Conservation (phyloP, 2,888 invertebrate genomes). For the Drosophila melanocephala region DNA sequence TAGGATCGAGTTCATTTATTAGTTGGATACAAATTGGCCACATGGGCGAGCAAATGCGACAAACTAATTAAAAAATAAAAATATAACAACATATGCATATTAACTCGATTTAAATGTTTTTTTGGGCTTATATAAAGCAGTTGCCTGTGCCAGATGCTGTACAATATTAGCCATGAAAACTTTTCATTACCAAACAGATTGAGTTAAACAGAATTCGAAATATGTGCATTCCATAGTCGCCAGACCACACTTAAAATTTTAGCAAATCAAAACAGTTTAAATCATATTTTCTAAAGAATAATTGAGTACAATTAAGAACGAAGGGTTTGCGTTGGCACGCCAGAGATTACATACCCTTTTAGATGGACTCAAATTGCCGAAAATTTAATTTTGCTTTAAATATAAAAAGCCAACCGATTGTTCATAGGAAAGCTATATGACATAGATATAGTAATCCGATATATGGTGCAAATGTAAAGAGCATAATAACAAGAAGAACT, state of each 20-base stretch:
- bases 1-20: slow-evolving; percentile 31
- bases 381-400: background rate
- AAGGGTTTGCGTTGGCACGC: background rate
- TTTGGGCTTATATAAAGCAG: slow-evolving; percentile 20
- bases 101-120: background rate
- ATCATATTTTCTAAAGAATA: background rate
- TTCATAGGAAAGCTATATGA: background rate
- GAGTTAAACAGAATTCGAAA: background rate
- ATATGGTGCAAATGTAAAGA: background rate
- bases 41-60: slow-evolving; percentile 10
- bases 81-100: background rate
- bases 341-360: background rate
- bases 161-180: slow-evolving; percentile 9
- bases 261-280: background rate
- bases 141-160: slow-evolving; percentile 1
- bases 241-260: background rate
- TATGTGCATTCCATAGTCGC: background rate
- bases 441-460: background rate
- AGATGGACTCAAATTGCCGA: background rate
- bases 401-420: background rate
- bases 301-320: background rate
- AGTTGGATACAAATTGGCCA: slow-evolving; percentile 13
- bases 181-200: background rate
- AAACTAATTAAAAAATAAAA: slow-evolving; percentile 24
- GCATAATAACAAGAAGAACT: background rate